phyloP scores from a whole-genome alignment of 2,113 vertebrate species.

The Tragelaphus scriptus region DNA sequence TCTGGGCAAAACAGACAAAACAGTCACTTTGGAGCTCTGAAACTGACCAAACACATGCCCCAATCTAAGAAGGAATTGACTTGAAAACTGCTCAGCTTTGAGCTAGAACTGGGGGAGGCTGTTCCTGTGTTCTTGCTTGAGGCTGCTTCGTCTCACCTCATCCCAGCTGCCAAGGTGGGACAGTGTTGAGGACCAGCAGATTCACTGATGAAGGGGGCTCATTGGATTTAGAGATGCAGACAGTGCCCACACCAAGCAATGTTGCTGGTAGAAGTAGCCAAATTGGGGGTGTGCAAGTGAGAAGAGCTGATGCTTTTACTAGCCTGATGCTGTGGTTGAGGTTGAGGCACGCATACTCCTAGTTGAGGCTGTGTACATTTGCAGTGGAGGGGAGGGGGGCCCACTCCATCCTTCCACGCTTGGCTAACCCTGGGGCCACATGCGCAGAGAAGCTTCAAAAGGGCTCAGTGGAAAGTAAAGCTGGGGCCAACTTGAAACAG shows the following conservation, averaged over 20 bases:
- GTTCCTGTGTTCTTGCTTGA: not conserved
- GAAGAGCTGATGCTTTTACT: not conserved
- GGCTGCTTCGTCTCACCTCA: not conserved
- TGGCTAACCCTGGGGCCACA: not conserved
- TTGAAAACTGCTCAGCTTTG: not conserved
- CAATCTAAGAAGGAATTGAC: not conserved
- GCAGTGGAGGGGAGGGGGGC: not conserved
- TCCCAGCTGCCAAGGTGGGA: not conserved
- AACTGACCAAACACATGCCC: not conserved
- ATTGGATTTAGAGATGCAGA: not conserved
- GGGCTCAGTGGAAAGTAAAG: not conserved
- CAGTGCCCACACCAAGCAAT: accelerated
- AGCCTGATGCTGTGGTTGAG: not conserved
- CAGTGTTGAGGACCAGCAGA: not conserved
- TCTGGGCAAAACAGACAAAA: not conserved
- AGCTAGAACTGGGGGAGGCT: not conserved
- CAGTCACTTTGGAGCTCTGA: not conserved
- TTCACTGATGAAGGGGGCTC: not conserved
- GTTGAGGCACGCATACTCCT: not conserved
- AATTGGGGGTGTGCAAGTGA: not conserved
- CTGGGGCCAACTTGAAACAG: not conserved
- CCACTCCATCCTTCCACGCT: not conserved
- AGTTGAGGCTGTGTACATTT: not conserved
- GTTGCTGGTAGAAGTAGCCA: not conserved
- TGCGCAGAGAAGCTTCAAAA: not conserved